Base-by-base conservation (phyloP, 2,113 vertebrate species). In the Pangasianodon gigas region DNA sequence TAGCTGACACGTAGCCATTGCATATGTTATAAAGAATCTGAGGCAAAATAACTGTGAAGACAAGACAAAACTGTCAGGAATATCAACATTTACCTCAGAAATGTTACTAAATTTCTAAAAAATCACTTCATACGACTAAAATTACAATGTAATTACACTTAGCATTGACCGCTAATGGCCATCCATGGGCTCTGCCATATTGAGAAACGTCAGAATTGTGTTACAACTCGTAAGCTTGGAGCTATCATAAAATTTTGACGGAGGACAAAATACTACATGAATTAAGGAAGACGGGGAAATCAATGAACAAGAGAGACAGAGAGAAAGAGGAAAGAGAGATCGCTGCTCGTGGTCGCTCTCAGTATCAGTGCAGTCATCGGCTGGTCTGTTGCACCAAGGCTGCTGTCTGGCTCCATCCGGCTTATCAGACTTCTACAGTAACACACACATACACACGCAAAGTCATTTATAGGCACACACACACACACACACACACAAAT, bases 281-380 rank as follows among this genome's bases (percentile, higher is more conserved):
- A 58, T 41, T 58, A 60, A 58, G 9, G 19, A 24, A 10, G n/a
- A 83, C 8, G 19, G 8, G 19, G n/a, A 58, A 37, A 58, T 37
- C 52, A 83, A 11, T 13, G 52, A 60, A 44, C 32, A 41, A 84
- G 26, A 77, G 48, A 87, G 54, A 60, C 16, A 29, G 32, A 79
- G 54, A 87, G 85, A 87, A 62, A 37, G 32, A 3, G 24, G 16
- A 54, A 77, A n/a, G 48, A 29, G 48, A 87, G 37, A 48, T 13
- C 26, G 14, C 48, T 81, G 48, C 32, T 52, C 29, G 16, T 48
- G 6, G 11, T 37, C 13, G 7, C 51, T 90, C 79, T 87, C 89
- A 91, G 91, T 96, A 96, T 96, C 95, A 92, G 93, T n/a, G 89
- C 93, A 93, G 94, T 94, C 94, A 96, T 96, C 96, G 94, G 92